Percentiles rank a stretch among this genome's conserved stretches.
phyloP scores from a whole-genome alignment of 2,113 vertebrate species.

The Xyliphius kryptos region DNA sequence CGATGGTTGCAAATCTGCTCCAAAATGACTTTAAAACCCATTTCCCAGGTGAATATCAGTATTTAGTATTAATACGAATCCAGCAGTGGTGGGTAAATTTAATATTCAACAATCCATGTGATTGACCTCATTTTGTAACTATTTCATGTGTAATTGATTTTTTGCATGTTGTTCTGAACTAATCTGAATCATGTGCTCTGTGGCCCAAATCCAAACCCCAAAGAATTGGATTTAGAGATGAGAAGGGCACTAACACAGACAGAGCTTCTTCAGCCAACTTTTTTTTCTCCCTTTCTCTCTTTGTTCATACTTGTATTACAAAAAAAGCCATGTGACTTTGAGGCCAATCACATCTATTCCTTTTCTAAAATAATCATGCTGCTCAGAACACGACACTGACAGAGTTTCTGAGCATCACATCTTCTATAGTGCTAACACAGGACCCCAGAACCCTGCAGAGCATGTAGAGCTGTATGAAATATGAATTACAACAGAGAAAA shows the following conservation, averaged over 20 bases:
- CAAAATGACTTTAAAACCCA: too few relatives aligned
- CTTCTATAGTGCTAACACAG: background rate
- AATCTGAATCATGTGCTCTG: background rate
- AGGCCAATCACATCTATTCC: conserved; percentile 8
- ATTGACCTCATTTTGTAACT: background rate
- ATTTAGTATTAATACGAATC: too few relatives aligned
- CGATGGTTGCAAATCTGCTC: too few relatives aligned
- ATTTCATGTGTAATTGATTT: background rate
- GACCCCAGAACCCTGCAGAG: conserved; percentile 8
- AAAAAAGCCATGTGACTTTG: background rate
- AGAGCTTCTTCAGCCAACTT: background rate
- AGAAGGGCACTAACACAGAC: background rate
- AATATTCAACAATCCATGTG: too few relatives aligned
- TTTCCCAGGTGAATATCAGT: too few relatives aligned
- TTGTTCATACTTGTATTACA: conserved; percentile 5
- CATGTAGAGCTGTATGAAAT: background rate
- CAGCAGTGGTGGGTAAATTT: too few relatives aligned
- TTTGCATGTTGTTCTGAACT: background rate
- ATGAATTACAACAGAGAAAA: background rate
- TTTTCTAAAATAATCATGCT: conserved; percentile 33
- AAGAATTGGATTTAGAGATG: background rate
- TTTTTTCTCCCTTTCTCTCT: background rate
- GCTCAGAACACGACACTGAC: conserved; percentile 9
- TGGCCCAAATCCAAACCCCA: background rate
- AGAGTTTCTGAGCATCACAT: conserved; percentile 15